Base-by-base conservation (phyloP, 2,888 invertebrate genomes). In the Aplocera efformata region DNA sequence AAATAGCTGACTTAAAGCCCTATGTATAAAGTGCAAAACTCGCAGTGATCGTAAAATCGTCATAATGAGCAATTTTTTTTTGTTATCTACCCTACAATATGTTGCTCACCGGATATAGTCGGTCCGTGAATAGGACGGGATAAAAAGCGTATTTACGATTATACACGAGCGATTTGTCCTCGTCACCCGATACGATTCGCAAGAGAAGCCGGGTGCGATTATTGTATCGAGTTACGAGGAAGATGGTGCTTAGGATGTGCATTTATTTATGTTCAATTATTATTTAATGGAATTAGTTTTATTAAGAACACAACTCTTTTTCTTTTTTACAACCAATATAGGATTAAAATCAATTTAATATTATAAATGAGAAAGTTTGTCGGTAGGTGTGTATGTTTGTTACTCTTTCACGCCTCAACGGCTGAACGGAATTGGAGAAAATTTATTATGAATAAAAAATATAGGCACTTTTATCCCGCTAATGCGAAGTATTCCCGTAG, bases 111-210 rank as follows among this genome's bases (percentile, higher is more conserved):
- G 88, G 88, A 88, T 82, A 83, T 86, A 80, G 70, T 59, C 58
- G 60, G 67, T 70, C 66, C 51, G 56, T 75, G 73, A 79, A 82
- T 75, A 68, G 76, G 26, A 43, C 52, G 48, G 60, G 63, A 71
- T 74, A 76, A 77, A 84, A 83, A 80, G 63, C 60, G 60, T 72
- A 83, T 83, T 84, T 82, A 79, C 79, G 75, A 86, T 83, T 83
- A 84, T 85, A 75, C 78, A 85, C 82, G 78, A 83, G 72, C 80
- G 79, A 84, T 85, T 85, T 83, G 80, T 80, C 10, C 27, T 27
- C 77, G 85, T 78, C 79, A 88, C 67, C 72, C 65, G 85, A 88
- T 85, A 80, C 71, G 66, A 60, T 59, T 61, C 53, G 65, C 70
- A 68, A 68, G 62, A 61, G 66, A 64, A 71, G 72, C 67, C 63